These are phyloP conservation scores for Dicyrtomina minuta DNA, from an alignment of 2,888 invertebrate genomes.

Conservation along the genomic window DNA sequence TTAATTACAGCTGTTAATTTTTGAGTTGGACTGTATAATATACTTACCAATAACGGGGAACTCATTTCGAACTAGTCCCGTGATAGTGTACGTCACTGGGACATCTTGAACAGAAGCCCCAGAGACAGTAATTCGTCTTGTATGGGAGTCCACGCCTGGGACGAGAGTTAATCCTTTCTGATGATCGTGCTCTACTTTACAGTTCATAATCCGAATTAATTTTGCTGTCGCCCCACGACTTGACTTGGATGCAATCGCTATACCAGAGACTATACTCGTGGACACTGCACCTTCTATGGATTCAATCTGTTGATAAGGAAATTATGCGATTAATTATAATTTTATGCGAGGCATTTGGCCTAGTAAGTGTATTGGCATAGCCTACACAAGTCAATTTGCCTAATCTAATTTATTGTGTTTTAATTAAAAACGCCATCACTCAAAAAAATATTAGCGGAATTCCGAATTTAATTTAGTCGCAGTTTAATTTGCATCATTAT, in stretches of 20 bases:
- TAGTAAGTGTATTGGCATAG: no score
- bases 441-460: no score
- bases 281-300: slow-evolving; percentile 40
- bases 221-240: slow-evolving; percentile 60
- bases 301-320: slow-evolving; percentile 47
- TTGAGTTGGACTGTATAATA: neutral
- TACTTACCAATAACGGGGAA: slow-evolving; percentile 69
- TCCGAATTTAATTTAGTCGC: no score
- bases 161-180: slow-evolving; percentile 63
- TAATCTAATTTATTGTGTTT: no score
- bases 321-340: no score
- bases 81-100: slow-evolving; percentile 67
- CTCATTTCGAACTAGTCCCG: slow-evolving; percentile 68
- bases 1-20: neutral
- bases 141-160: slow-evolving; percentile 67
- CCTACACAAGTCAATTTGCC: no score
- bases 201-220: slow-evolving; percentile 50
- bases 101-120: slow-evolving; percentile 67
- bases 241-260: slow-evolving; percentile 62
- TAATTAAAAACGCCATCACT: no score
- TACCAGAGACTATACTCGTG: slow-evolving; percentile 55
- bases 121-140: slow-evolving; percentile 65
- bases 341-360: no score
- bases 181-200: slow-evolving; percentile 37
- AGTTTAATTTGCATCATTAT: no score